Conservation (phyloP, 2,888 invertebrate species). For the Eulithis testata region DNA sequence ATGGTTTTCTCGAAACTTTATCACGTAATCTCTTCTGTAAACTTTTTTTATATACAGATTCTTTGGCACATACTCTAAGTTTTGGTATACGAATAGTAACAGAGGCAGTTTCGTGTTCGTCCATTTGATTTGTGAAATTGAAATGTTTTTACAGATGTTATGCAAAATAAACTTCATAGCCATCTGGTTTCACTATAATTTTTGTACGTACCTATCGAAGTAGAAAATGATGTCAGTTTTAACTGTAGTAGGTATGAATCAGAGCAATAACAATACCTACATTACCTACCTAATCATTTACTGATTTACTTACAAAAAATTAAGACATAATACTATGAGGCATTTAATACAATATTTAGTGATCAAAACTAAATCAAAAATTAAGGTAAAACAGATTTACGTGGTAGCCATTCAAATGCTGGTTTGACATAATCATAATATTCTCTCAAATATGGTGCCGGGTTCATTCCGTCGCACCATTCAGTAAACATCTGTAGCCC, state of each 20-base stretch:
- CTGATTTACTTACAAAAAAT: too few species aligned
- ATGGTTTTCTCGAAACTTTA: slow-evolving; percentile 41
- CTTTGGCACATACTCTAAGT: slow-evolving; percentile 42
- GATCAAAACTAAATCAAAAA: slow-evolving; percentile 4
- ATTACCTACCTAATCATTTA: too few species aligned
- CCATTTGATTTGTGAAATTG: slow-evolving; percentile 32
- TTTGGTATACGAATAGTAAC: slow-evolving; percentile 54
- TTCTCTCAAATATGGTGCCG: slow-evolving; percentile 64
- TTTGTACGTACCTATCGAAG: too few species aligned
- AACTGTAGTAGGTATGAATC: background rate
- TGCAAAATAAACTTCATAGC: slow-evolving; percentile 17
- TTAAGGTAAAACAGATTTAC: slow-evolving; percentile 49
- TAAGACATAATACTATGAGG: too few species aligned
- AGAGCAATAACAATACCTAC: too few species aligned
- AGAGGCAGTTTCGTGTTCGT: slow-evolving; percentile 49
- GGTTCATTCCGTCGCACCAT: slow-evolving; percentile 76
- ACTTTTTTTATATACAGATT: slow-evolving; percentile 32
- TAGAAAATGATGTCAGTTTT: too few species aligned
- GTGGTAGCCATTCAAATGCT: slow-evolving; percentile 58
- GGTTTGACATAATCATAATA: slow-evolving; percentile 69
- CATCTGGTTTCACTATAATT: slow-evolving; percentile 11
- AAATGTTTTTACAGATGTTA: slow-evolving; percentile 3
- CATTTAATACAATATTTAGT: background rate
- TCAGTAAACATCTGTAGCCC: slow-evolving; percentile 71
- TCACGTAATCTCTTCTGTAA: slow-evolving; percentile 33